Conservation (phyloP, 2,888 invertebrate genomes). For the Drosophila mimetica region DNA sequence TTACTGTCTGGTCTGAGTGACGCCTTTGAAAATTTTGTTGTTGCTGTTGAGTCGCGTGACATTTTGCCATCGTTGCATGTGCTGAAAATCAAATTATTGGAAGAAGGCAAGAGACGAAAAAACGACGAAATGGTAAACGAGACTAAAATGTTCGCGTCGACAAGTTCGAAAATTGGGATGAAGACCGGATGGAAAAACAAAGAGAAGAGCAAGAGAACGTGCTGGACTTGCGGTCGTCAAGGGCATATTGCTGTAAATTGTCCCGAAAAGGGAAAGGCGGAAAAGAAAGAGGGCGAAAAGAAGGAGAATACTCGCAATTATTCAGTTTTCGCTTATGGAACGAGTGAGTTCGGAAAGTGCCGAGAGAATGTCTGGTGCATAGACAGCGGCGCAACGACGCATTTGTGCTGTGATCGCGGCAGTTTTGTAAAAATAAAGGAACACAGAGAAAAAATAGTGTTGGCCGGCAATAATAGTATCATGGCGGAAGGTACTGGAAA, state of each 20-base stretch:
- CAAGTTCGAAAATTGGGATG: not conserved
- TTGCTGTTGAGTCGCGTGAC: too few relatives aligned
- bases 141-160: not conserved
- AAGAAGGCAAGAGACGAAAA: too few relatives aligned
- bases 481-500: not conserved
- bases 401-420: not conserved
- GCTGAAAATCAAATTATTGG: too few relatives aligned
- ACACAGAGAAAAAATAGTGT: too few relatives aligned
- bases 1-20: not conserved
- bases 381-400: not conserved
- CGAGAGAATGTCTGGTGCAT: slow-evolving; percentile 1
- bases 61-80: too few relatives aligned
- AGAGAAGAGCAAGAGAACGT: not conserved
- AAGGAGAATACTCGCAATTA: not conserved
- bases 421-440: not conserved
- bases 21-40: too few relatives aligned
- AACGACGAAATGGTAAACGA: too few relatives aligned
- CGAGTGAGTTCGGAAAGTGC: not conserved
- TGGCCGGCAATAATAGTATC: not conserved
- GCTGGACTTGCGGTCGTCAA: slow-evolving; percentile 5
- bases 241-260: slow-evolving; percentile 6
- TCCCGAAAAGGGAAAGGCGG: not conserved
- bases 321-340: not conserved
- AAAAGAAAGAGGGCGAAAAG: too few relatives aligned
- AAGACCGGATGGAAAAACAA: not conserved